A percentile compares a stretch with the other conserved stretches of the same genome.
Evolutionary conservation across 2,888 invertebrate genomes (phyloP).

Genomic region (Acleris sparsana): DNA sequence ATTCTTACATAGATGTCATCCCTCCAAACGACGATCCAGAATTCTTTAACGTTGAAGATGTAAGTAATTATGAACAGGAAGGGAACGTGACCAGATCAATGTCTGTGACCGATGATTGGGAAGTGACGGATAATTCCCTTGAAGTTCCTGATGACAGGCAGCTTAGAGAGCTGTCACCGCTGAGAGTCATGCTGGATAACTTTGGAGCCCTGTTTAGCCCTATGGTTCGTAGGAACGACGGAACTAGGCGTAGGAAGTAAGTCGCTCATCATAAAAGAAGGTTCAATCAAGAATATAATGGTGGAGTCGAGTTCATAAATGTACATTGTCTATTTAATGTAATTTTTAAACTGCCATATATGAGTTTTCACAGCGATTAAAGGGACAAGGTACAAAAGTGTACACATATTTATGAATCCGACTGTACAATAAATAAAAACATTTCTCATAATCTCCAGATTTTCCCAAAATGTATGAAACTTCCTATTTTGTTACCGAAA

Average conservation of each 20-base stretch:
- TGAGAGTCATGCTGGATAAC: conserved; percentile 39
- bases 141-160: conserved; percentile 44
- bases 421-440: no score
- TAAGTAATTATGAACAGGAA: not conserved
- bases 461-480: no score
- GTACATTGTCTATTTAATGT: no score
- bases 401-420: no score
- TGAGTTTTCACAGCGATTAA: no score
- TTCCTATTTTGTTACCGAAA: no score
- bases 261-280: conserved; percentile 2
- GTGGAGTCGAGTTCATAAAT: no score
- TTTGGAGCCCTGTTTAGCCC: conserved; percentile 32
- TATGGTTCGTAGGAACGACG: conserved; percentile 10
- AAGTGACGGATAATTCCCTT: conserved; percentile 49
- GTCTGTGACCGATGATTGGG: conserved; percentile 47
- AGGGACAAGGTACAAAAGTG: no score
- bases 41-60: not conserved
- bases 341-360: no score
- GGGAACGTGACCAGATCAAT: not conserved
- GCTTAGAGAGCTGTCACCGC: conserved; percentile 24
- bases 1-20: not conserved
- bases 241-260: conserved; percentile 9
- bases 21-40: not conserved
- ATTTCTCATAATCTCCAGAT: no score
- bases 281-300: not conserved